A percentile compares a stretch with the other conserved stretches of the same genome.
These are phyloP conservation scores for Nebria salina DNA, from an alignment of 2,888 invertebrate species.

Conservation along the genomic window DNA sequence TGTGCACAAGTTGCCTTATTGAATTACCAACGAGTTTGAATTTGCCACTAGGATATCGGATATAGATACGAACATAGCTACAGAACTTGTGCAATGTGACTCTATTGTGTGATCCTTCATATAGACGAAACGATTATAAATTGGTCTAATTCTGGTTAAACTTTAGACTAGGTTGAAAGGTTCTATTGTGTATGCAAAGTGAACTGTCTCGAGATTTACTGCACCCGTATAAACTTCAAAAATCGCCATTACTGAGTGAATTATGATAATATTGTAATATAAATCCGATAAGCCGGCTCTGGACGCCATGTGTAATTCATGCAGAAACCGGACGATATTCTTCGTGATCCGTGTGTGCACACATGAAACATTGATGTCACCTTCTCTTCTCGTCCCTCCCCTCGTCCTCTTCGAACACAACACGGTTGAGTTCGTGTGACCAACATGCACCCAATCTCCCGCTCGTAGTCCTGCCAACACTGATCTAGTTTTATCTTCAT, in stretches of 20 bases:
- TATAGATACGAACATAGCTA: background rate
- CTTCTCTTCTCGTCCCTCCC: background rate
- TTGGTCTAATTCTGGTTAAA: background rate
- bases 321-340: background rate
- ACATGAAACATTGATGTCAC: conserved; percentile 1
- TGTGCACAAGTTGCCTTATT: background rate
- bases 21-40: background rate
- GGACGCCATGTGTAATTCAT: background rate
- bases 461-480: too few species aligned
- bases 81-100: background rate
- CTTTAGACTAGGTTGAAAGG: background rate
- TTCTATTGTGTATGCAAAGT: background rate
- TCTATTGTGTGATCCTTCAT: background rate
- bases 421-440: background rate
- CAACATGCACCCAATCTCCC: background rate
- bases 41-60: background rate
- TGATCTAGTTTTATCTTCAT: background rate
- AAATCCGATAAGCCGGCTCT: background rate
- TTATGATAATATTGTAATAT: background rate
- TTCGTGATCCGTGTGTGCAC: background rate
- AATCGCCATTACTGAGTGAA: background rate
- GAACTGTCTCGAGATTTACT: background rate
- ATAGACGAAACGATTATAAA: background rate
- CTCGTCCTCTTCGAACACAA: background rate
- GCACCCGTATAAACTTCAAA: too few species aligned